phyloP scores from a whole-genome alignment of 2,797 vertebrate genomes.

The Passerculus sandwichensis region DNA sequence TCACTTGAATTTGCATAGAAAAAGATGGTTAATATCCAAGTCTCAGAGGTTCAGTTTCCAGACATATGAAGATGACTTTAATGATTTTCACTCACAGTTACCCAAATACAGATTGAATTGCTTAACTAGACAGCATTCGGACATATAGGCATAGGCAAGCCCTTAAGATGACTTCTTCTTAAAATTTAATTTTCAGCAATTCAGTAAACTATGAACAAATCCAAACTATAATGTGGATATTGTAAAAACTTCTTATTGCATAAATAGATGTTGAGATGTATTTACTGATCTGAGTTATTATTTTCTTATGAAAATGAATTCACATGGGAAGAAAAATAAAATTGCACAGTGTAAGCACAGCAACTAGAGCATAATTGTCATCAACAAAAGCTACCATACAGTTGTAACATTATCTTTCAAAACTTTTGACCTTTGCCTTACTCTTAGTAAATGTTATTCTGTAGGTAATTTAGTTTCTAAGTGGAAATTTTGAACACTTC shows the following conservation, averaged over 20 bases:
- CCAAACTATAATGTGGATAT: background rate
- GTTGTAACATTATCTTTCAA: slow-evolving; percentile 24
- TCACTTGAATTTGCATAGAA: background rate
- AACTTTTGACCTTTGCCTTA: slow-evolving; percentile 31
- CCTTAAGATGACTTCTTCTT: background rate
- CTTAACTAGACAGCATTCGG: background rate
- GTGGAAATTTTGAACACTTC: slow-evolving; percentile 35
- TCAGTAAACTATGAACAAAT: background rate
- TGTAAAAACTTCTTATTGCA: background rate
- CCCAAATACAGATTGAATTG: background rate
- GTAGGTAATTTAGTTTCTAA: slow-evolving; percentile 21
- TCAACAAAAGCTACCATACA: slow-evolving; percentile 31
- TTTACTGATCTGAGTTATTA: background rate
- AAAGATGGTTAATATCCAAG: background rate
- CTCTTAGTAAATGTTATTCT: slow-evolving; percentile 6
- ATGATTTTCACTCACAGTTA: background rate
- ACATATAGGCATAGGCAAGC: background rate
- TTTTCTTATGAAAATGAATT: slow-evolving; percentile 35
- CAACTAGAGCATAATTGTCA: slow-evolving; percentile 5
- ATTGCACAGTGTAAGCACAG: background rate
- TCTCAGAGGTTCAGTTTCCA: background rate
- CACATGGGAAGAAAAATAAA: slow-evolving; percentile 27
- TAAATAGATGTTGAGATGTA: background rate
- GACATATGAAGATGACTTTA: background rate
- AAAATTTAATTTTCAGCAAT: background rate